Conservation (phyloP, 2,888 invertebrate genomes). For the Zelleria hepariella region DNA sequence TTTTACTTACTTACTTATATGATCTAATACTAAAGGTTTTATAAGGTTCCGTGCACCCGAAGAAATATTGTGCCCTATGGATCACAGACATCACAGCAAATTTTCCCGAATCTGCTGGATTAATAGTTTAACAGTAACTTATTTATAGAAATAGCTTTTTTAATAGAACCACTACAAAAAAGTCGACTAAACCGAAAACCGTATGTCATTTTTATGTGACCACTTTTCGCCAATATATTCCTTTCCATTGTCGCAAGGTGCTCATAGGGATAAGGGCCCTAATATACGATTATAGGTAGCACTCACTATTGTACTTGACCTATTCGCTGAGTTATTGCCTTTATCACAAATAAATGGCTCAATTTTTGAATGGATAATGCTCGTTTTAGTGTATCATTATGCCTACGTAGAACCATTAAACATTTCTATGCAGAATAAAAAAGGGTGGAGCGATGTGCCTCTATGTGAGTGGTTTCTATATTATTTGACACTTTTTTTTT, state of each 20-base stretch:
- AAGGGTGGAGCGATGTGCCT: slow-evolving; percentile 13
- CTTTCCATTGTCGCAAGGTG: slow-evolving; percentile 67
- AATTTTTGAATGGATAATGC: slow-evolving; percentile 25
- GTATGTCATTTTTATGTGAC: slow-evolving; percentile 71
- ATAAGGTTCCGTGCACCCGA: no score
- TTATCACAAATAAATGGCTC: slow-evolving; percentile 51
- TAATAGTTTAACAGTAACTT: no score
- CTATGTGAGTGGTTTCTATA: slow-evolving; percentile 20
- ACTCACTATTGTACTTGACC: slow-evolving; percentile 70
- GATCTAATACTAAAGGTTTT: no score
- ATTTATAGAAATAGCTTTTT: slow-evolving; percentile 2
- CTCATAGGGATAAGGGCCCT: slow-evolving; percentile 67
- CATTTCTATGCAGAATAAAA: not conserved
- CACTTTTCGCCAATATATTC: slow-evolving; percentile 71
- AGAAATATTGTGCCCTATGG: no score
- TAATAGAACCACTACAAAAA: slow-evolving; percentile 12
- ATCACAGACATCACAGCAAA: no score
- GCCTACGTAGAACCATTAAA: not conserved
- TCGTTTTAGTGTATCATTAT: not conserved
- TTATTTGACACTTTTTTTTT: no score
- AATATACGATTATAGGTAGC: slow-evolving; percentile 71
- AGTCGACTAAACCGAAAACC: slow-evolving; percentile 21
- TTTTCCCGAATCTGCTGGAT: no score
- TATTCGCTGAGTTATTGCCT: slow-evolving; percentile 59
- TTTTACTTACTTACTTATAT: no score